Base-by-base conservation (phyloP, 2,888 invertebrate species). In the Boloria euphrosyne region DNA sequence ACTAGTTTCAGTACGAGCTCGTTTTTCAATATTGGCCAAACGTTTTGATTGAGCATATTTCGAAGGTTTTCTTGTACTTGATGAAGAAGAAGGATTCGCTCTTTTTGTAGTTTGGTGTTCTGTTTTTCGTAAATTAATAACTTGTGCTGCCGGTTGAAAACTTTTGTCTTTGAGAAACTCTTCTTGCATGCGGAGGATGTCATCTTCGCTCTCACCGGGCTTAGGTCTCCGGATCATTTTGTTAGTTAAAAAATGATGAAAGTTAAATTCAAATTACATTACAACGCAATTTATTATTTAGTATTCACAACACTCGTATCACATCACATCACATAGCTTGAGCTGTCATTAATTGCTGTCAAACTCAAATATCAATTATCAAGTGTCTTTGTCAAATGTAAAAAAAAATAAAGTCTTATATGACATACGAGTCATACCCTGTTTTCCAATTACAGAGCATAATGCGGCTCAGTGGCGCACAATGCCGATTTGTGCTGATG, bases 181-280 rank as follows among this genome's bases (percentile, higher is more conserved):
- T 74, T 95, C 93, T 80, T 97, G 96, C 93, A 96, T 94, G 66
- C 93, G 93, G 18, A 96, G 86, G 47, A 97, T 92, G 78, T 96
- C 96, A 16, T 95, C 95, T 75, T 97, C 96, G 51, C 92, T 93
- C 80, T 96, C 96, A 5, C 93, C 93, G 2, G 93, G 93, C 78
- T 94, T 95, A 0, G 96, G 96, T 73, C 96, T 90, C 72, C 90
- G 90, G 72, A 93, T 90, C 95, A 95, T 95, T 27, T 38, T 59
- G n/a, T 13, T 14, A 3, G 7, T 17, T 58, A 31, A 13, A 58
- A n/a, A 14, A 0, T 27, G 22, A 22, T 4, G 1, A 13, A 14
- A 16, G 4, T 1, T 7, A 44, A 31, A 38, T 43, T 38, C 22
- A 55, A 55, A 18, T 13, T 43, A 44, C 43, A 55, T 18, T 7